Percentiles rank a stretch among this genome's conserved stretches.
phyloP scores from a whole-genome alignment of 1,140 invertebrate species.

The Bicyclus anynana region DNA sequence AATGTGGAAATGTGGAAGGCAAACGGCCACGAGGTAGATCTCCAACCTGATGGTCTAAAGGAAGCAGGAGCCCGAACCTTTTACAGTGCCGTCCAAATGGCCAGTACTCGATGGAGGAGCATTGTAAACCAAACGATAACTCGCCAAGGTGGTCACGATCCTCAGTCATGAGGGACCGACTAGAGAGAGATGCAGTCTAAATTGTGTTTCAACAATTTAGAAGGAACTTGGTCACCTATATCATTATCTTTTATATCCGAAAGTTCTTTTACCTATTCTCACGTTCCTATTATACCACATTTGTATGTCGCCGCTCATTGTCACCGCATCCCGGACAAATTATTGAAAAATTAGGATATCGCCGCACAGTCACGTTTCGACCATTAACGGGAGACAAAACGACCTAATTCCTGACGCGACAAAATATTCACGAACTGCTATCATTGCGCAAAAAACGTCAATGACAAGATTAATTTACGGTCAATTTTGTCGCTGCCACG shows the following conservation, averaged over 20 bases:
- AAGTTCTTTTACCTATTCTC: slow-evolving; percentile 8
- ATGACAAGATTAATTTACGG: slow-evolving; percentile 25
- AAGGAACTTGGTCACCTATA: not conserved
- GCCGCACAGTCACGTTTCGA: slow-evolving; percentile 65
- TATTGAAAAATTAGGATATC: slow-evolving; percentile 60
- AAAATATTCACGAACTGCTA: slow-evolving; percentile 70
- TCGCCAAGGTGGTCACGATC: too few species aligned
- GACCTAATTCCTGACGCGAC: slow-evolving; percentile 64
- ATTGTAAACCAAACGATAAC: too few species aligned
- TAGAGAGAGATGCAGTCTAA: too few species aligned
- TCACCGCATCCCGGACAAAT: slow-evolving; percentile 58
- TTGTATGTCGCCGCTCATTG: slow-evolving; percentile 51
- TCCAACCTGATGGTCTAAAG: too few species aligned
- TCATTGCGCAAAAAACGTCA: slow-evolving; percentile 71
- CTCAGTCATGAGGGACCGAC: too few species aligned
- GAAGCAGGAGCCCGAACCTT: too few species aligned
- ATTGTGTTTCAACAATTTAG: too few species aligned
- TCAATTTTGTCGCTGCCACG: slow-evolving; percentile 2
- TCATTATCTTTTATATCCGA: not conserved
- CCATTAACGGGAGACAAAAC: slow-evolving; percentile 73
- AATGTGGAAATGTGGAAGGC: too few species aligned
- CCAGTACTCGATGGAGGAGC: too few species aligned
- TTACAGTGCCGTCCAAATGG: too few species aligned
- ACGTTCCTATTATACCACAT: slow-evolving; percentile 35
- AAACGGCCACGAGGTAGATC: too few species aligned